Evolutionary conservation across 2,888 invertebrate species (phyloP).

Genomic region (Callimorpha dominula): DNA sequence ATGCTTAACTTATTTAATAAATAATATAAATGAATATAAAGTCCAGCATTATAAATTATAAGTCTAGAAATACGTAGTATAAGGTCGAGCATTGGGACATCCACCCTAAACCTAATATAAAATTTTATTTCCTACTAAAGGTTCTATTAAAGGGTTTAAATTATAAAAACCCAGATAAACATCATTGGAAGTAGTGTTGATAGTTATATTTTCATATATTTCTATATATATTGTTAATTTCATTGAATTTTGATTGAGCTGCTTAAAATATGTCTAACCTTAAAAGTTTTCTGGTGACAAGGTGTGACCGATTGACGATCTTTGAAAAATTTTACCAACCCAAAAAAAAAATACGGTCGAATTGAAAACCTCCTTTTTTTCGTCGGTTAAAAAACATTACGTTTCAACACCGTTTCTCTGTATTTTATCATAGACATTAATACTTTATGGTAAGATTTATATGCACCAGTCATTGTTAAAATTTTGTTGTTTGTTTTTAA

Average conservation of each 20-base stretch:
- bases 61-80: background rate
- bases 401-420: too few species aligned
- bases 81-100: background rate
- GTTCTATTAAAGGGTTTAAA: background rate
- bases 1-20: background rate
- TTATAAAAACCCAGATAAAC: slow-evolving; percentile 21
- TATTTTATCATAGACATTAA: too few species aligned
- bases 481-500: too few species aligned
- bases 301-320: slow-evolving; percentile 73
- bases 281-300: slow-evolving; percentile 63
- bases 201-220: slow-evolving; percentile 27
- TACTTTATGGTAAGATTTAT: too few species aligned
- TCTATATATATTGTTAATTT: slow-evolving; percentile 44
- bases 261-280: slow-evolving; percentile 81
- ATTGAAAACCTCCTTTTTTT: too few species aligned
- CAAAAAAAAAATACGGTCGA: background rate
- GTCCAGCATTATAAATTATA: background rate
- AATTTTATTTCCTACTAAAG: background rate
- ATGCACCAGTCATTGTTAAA: too few species aligned
- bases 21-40: background rate
- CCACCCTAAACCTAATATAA: background rate
- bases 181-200: slow-evolving; percentile 34
- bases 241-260: slow-evolving; percentile 49
- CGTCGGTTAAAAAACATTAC: too few species aligned
- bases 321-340: slow-evolving; percentile 8